Evolutionary conservation across 1,140 invertebrate species (phyloP).

Genomic region (Bombyx mandarina): DNA sequence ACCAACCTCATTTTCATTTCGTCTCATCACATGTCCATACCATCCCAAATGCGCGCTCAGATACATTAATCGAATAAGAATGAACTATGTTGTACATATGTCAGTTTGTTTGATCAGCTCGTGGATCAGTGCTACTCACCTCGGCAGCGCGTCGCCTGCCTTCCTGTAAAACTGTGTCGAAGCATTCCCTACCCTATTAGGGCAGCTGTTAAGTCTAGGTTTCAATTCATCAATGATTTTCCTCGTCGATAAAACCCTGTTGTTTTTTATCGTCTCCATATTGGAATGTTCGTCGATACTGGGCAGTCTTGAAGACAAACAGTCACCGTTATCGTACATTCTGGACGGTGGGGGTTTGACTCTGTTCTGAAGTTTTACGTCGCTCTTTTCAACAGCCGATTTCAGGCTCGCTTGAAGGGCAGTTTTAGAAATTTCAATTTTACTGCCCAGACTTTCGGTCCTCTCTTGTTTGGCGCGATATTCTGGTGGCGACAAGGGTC

Average conservation of each 20-base stretch:
- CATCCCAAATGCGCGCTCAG: too few species aligned
- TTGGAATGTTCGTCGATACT: constrained; percentile 54
- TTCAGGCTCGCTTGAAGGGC: too few species aligned
- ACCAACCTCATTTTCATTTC: too few species aligned
- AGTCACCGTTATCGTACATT: constrained; percentile 45
- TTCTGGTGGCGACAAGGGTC: constrained; percentile 38
- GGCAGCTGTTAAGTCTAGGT: constrained; percentile 29
- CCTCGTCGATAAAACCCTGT: constrained; percentile 6
- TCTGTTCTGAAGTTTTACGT: not conserved
- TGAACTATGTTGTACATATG: too few species aligned
- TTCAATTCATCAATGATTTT: constrained; percentile 29
- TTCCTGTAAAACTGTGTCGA: constrained; percentile 35
- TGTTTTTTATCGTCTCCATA: too few species aligned
- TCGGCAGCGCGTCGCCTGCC: constrained; percentile 41
- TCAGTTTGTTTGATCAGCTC: too few species aligned
- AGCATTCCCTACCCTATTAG: constrained; percentile 26
- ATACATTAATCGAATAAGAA: too few species aligned
- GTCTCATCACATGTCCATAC: too few species aligned
- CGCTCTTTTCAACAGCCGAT: too few species aligned
- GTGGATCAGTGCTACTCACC: constrained; percentile 14
- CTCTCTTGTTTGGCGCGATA: constrained; percentile 33
- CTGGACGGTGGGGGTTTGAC: constrained; percentile 34
- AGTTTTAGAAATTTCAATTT: too few species aligned
- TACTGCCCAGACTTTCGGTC: too few species aligned
- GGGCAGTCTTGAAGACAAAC: constrained; percentile 33